These are phyloP conservation scores for crab-eating macaque (Macaca fascicularis) DNA, from an alignment of 2,113 vertebrate species.

Conservation along the genomic window DNA sequence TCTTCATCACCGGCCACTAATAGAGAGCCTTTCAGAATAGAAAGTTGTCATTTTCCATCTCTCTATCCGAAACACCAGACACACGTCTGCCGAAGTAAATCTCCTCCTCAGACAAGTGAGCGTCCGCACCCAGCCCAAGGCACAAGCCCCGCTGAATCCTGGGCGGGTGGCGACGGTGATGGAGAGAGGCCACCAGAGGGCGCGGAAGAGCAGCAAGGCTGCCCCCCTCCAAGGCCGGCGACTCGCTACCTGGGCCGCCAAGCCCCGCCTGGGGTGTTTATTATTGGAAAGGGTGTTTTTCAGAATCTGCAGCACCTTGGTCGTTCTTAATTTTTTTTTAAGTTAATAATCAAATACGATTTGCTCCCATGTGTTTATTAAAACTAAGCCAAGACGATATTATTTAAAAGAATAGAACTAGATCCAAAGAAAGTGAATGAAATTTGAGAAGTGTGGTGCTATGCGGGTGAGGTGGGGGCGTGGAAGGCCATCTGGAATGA, in stretches of 20 bases:
- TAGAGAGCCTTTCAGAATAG: neutral
- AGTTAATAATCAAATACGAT: neutral
- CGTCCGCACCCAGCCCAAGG: neutral
- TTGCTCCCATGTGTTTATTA: neutral
- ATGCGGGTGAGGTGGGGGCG: rapidly evolving
- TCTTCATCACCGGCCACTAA: constrained; percentile 28
- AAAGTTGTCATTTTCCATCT: neutral
- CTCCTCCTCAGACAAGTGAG: neutral
- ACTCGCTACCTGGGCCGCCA: neutral
- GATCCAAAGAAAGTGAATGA: neutral
- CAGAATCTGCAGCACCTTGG: neutral
- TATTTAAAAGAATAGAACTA: neutral
- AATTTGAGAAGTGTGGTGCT: neutral
- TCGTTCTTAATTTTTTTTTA: neutral
- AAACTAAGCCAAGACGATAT: neutral
- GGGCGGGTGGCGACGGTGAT: neutral
- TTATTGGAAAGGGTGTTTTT: neutral
- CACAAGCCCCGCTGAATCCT: neutral
- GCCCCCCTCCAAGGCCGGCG: constrained; percentile 43
- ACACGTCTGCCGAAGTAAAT: neutral
- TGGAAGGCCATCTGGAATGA: neutral
- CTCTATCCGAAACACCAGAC: neutral
- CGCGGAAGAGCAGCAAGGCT: constrained; percentile 65
- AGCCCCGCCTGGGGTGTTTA: neutral
- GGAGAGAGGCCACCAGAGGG: constrained; percentile 70